These are phyloP conservation scores for Lycocerus yunnanus DNA, from an alignment of 2,888 invertebrate species.

Conservation along the genomic window DNA sequence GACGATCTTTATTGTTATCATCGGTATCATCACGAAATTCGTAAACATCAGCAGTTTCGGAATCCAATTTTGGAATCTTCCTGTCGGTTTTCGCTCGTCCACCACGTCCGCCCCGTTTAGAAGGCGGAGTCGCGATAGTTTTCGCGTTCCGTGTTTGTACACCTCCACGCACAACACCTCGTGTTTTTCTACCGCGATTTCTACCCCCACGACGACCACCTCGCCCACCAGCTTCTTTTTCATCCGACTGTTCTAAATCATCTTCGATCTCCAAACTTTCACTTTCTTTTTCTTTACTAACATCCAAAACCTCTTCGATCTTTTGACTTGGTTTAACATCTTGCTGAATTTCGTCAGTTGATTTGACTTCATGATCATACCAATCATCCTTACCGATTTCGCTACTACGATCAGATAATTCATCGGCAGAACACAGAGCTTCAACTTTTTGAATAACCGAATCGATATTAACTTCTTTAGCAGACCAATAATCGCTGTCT, in stretches of 20 bases:
- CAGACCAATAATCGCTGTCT: constrained; percentile 78
- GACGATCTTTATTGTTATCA: constrained; percentile 69
- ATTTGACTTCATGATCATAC: constrained; percentile 30
- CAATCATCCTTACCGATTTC: constrained; percentile 48
- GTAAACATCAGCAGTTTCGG: constrained; percentile 77
- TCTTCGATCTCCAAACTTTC: constrained; percentile 18
- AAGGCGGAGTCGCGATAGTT: neutral
- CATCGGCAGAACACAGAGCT: constrained; percentile 64
- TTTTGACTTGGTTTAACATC: neutral
- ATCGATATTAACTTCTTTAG: constrained; percentile 79
- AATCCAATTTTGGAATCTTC: constrained; percentile 61
- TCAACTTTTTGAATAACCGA: constrained; percentile 82
- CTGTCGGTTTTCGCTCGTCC: constrained; percentile 61
- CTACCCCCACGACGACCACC: constrained; percentile 41
- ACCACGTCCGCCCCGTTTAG: constrained; percentile 55
- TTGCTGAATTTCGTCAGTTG: neutral
- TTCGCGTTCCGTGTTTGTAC: constrained; percentile 64
- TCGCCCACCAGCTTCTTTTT: constrained; percentile 40
- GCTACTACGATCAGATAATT: constrained; percentile 52
- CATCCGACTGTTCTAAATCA: constrained; percentile 45
- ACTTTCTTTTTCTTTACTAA: constrained; percentile 36
- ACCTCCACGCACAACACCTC: constrained; percentile 53
- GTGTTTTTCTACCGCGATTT: constrained; percentile 51
- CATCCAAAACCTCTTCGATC: constrained; percentile 37
- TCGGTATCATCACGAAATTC: constrained; percentile 91